Percentiles rank a stretch among this genome's conserved stretches.
Conservation (phyloP, 2,797 vertebrate genomes). For the Erpetoichthys calabaricus region DNA sequence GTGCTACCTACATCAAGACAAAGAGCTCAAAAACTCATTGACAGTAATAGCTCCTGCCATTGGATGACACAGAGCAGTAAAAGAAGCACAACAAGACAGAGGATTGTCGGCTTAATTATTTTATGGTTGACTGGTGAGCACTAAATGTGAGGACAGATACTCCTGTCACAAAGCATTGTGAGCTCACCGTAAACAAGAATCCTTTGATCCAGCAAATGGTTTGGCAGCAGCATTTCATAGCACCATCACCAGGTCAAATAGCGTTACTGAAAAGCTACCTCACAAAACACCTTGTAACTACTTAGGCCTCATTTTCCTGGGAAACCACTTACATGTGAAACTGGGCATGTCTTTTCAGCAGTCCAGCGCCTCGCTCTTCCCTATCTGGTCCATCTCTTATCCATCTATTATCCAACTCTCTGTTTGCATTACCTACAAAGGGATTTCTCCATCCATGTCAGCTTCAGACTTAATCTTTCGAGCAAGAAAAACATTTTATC, state of each 20-base stretch:
- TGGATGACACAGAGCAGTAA: slow-evolving; percentile 22
- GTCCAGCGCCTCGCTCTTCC: slow-evolving; percentile 13
- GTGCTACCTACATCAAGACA: slow-evolving; percentile 8
- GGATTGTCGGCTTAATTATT: slow-evolving; percentile 31
- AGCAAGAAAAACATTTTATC: slow-evolving; percentile 7
- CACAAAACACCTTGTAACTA: slow-evolving; percentile 16
- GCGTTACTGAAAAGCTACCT: slow-evolving; percentile 12
- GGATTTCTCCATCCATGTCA: slow-evolving; percentile 8
- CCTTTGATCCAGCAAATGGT: slow-evolving; percentile 41
- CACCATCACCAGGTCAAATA: slow-evolving; percentile 19
- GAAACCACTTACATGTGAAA: slow-evolving; percentile 15
- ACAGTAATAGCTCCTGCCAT: slow-evolving; percentile 13
- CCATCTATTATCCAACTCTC: slow-evolving; percentile 13
- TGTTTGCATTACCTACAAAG: slow-evolving; percentile 16
- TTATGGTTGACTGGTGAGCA: slow-evolving; percentile 35
- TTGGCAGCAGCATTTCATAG: slow-evolving; percentile 19
- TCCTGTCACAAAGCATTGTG: slow-evolving; percentile 25
- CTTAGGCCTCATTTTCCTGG: slow-evolving; percentile 15
- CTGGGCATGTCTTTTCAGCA: slow-evolving; percentile 8
- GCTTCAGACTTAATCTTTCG: slow-evolving; percentile 8
- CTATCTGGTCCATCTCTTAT: slow-evolving; percentile 10
- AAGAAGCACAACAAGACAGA: slow-evolving; percentile 21
- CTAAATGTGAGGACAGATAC: slow-evolving; percentile 31
- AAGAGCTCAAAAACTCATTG: background rate
- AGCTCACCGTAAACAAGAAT: slow-evolving; percentile 29